A percentile compares a stretch with the other conserved stretches of the same genome.
Conservation (phyloP, 2,888 invertebrate species). For the Heteropelma amictum region DNA sequence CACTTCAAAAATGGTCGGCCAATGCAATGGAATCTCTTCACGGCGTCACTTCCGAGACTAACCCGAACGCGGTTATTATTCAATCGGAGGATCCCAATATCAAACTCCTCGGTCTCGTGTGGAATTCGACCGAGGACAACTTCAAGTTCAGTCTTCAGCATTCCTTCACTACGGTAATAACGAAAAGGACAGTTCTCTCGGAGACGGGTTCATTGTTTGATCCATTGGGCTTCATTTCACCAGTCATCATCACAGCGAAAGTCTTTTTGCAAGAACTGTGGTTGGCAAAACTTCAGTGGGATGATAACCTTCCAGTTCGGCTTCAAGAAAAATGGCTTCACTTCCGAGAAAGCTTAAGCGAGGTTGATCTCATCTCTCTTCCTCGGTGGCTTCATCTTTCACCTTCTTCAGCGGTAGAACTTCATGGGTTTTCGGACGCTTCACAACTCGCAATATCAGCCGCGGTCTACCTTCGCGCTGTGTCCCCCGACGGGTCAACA, state of each 20-base stretch:
- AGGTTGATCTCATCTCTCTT: background rate
- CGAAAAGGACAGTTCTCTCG: background rate
- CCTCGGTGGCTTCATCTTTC: background rate
- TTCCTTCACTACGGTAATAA: background rate
- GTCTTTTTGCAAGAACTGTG: background rate
- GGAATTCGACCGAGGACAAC: background rate
- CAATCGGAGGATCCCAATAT: background rate
- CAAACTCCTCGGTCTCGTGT: background rate
- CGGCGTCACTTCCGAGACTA: background rate
- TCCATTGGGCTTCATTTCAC: background rate
- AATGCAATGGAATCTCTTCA: background rate
- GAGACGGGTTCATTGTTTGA: background rate
- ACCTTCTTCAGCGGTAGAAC: background rate
- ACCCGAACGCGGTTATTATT: background rate
- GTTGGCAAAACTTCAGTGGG: conserved; percentile 7
- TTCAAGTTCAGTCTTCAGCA: background rate
- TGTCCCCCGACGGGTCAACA: background rate
- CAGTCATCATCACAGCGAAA: background rate
- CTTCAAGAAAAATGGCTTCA: background rate
- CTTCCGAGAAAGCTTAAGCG: background rate
- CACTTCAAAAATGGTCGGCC: conserved; percentile 1
- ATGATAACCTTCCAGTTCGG: background rate
- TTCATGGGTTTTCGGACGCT: conserved; percentile 18
- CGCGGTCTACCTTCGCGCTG: background rate
- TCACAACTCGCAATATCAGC: background rate